phyloP scores from a whole-genome alignment of 2,888 invertebrate species.

The Steinernema carpocapsae region DNA sequence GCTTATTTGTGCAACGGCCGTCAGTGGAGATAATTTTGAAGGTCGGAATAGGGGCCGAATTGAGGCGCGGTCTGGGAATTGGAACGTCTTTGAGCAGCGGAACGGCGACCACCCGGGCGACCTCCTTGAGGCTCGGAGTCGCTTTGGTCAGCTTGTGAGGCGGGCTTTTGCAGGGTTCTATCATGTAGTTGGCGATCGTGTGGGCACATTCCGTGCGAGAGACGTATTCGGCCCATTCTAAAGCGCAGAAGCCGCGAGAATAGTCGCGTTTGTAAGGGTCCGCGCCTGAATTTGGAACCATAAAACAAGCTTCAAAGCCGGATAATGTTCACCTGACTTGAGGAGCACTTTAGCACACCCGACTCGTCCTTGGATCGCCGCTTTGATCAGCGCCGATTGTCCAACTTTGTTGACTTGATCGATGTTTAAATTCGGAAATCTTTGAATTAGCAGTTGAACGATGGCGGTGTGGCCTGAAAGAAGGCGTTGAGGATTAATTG shows the following conservation, averaged over 20 bases:
- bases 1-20: neutral
- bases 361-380: slow-evolving; percentile 79
- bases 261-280: slow-evolving; percentile 75
- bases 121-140: slow-evolving; percentile 40
- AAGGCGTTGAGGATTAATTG: too few species aligned
- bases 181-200: slow-evolving; percentile 72
- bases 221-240: slow-evolving; percentile 80
- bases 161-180: slow-evolving; percentile 39
- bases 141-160: slow-evolving; percentile 34
- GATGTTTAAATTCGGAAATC: slow-evolving; percentile 76
- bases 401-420: slow-evolving; percentile 78
- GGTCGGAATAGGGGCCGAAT: slow-evolving; percentile 45
- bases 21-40: slow-evolving; percentile 39
- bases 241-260: slow-evolving; percentile 77
- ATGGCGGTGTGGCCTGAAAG: slow-evolving; percentile 77
- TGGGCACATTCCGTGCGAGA: slow-evolving; percentile 78
- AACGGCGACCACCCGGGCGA: slow-evolving; percentile 46
- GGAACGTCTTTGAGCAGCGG: slow-evolving; percentile 44
- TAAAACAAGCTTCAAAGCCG: neutral
- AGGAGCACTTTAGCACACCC: slow-evolving; percentile 79
- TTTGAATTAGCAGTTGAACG: slow-evolving; percentile 76
- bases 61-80: slow-evolving; percentile 43
- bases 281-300: neutral
- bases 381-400: slow-evolving; percentile 78
- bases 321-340: slow-evolving; percentile 75